Base-by-base conservation (phyloP, 2,888 invertebrate genomes). In the Sminthurinus aureus region DNA sequence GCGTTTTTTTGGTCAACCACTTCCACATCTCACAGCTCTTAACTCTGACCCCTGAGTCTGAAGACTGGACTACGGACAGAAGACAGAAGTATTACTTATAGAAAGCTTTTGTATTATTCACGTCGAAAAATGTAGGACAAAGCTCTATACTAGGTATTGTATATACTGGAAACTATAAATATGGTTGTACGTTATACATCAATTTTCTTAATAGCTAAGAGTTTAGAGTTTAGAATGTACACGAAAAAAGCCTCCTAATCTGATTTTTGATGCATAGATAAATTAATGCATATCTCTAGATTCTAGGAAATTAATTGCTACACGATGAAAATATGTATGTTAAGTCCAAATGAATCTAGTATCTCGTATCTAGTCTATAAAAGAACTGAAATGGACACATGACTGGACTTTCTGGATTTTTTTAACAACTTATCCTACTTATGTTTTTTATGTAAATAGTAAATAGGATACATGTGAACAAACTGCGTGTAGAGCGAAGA, bases 261-360 rank as follows among this genome's bases (percentile, higher is more conserved):
- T 66, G 66, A 58, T 58, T 26, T 66, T 78, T n/a, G 22, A 24
- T 78, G 51, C 38, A 38, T 38, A 38, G 38, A 38, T 38, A 38
- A 38, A 38, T 38, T 4, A 38, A 38, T 38, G 38, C 38, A 38
- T 38, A 38, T 38, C 38, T 80, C 80, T 76, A n/a, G 50, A 26
- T 26, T 80, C 80, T 76, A n/a, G 50, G 52, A 83, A 80, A 80
- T 83, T 80, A 83, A 79, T 83, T 80, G 79, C 83, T 75, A 80
- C 69, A 83, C 81, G 71, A 83, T 38, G 38, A 38, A 38, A 38
- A 38, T 38, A 1, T 6, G 38, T 38, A 38, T 1, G 38, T 38
- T 4, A 38, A 38, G 38, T n/a, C n/a, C n/a, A n/a, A n/a, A n/a
- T n/a, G n/a, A n/a, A n/a, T n/a, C n/a, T n/a, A n/a, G n/a, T n/a